These are phyloP conservation scores for Mycetomoellerius zeteki DNA, from an alignment of 1,140 invertebrate species.

Conservation along the genomic window DNA sequence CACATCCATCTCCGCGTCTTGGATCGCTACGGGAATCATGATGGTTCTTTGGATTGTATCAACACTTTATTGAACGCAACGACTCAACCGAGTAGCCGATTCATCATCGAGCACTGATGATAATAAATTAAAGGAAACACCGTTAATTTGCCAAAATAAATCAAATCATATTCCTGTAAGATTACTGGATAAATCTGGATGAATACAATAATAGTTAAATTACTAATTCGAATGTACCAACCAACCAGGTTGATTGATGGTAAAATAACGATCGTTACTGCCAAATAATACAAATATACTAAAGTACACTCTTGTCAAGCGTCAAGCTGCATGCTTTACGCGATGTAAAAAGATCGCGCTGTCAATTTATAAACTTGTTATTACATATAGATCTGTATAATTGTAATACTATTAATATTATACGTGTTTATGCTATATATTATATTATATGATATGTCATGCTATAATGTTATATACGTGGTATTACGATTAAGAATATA, in stretches of 20 bases:
- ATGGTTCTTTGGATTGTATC: slow-evolving; percentile 52
- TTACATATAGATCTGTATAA: background rate
- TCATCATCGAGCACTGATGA: background rate
- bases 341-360: background rate
- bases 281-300: slow-evolving; percentile 23
- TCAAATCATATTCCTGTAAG: background rate
- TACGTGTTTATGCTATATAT: background rate
- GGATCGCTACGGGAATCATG: slow-evolving; percentile 43
- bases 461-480: background rate
- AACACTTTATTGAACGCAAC: slow-evolving; percentile 10
- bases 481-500: slow-evolving; percentile 33
- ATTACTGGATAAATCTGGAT: background rate
- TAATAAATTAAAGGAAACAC: background rate
- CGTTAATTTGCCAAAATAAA: slow-evolving; percentile 31
- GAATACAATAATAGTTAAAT: background rate
- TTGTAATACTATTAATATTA: slow-evolving; percentile 27
- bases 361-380: slow-evolving; percentile 18
- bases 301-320: slow-evolving; percentile 23
- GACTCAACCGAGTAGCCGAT: background rate
- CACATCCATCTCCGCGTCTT: slow-evolving; percentile 18
- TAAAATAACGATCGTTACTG: slow-evolving; percentile 34
- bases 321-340: background rate
- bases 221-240: background rate
- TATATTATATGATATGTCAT: background rate
- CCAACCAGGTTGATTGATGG: background rate